These are phyloP conservation scores for Enteromius fasciolatus DNA, from an alignment of 2,797 vertebrate genomes.

Conservation along the genomic window DNA sequence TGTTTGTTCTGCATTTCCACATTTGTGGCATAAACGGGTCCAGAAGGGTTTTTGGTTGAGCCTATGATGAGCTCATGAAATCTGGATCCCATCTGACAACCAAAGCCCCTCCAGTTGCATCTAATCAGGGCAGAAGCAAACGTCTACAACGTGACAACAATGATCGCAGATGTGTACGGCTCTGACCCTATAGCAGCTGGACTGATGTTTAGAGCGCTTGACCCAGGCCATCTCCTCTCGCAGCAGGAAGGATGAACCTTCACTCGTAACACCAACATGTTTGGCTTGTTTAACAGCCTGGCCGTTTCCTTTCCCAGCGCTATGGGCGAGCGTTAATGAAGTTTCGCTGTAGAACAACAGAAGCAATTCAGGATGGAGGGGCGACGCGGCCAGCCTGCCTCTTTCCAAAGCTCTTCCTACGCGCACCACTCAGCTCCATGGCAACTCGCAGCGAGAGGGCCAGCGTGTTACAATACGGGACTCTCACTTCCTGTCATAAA, in stretches of 20 bases:
- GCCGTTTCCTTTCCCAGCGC: constrained; percentile 73
- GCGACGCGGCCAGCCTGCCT: constrained; percentile 64
- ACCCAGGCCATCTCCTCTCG: constrained; percentile 49
- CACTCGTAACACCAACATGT: constrained; percentile 73
- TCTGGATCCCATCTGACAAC: constrained; percentile 83
- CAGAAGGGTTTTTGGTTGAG: constrained; percentile 65
- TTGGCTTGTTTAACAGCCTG: constrained; percentile 65
- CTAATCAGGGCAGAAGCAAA: constrained; percentile 68
- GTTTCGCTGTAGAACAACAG: constrained; percentile 72
- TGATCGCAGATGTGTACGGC: not conserved
- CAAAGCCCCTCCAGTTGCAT: constrained; percentile 72
- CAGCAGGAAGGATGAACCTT: constrained; percentile 73
- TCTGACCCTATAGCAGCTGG: constrained; percentile 53
- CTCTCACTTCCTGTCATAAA: constrained; percentile 65
- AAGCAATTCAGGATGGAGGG: constrained; percentile 74
- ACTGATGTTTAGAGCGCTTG: constrained; percentile 36
- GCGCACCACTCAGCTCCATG: constrained; percentile 69
- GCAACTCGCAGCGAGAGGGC: constrained; percentile 62
- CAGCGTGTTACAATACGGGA: constrained; percentile 57
- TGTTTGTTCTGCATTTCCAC: constrained; percentile 51
- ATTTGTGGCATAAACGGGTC: constrained; percentile 49
- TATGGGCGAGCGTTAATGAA: constrained; percentile 65
- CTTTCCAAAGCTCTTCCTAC: constrained; percentile 68
- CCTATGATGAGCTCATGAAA: constrained; percentile 68
- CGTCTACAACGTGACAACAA: not conserved